Conservation (phyloP, 2,113 vertebrate genomes). For the Podilymbus podiceps region DNA sequence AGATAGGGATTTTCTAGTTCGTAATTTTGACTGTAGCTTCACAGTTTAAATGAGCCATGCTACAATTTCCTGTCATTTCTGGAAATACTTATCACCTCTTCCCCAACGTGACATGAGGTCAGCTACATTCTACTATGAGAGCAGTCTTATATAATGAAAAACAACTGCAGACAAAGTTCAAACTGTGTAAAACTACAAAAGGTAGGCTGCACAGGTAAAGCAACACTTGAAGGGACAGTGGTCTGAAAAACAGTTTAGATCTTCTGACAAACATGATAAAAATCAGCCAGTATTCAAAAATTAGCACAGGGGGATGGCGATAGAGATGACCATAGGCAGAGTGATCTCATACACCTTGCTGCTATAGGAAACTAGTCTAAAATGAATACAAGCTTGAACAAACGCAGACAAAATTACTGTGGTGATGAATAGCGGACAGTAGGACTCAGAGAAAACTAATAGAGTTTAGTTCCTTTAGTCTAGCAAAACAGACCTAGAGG, state of each 20-base stretch:
- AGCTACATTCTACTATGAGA: not conserved
- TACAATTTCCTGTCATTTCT: not conserved
- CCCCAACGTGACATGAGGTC: not conserved
- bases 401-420: not conserved
- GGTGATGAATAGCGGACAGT: not conserved
- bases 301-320: not conserved
- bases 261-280: not conserved
- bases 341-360: not conserved
- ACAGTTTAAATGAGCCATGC: not conserved
- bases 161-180: not conserved
- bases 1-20: not conserved
- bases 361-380: not conserved
- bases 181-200: not conserved
- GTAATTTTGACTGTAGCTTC: not conserved
- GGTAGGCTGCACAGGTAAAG: not conserved
- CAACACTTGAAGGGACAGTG: not conserved
- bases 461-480: not conserved
- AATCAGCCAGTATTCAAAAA: not conserved
- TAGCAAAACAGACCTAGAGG: not conserved
- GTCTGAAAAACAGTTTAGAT: not conserved
- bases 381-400: not conserved
- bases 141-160: not conserved
- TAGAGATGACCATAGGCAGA: not conserved
- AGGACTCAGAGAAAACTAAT: not conserved
- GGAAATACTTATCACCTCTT: not conserved